phyloP scores from a whole-genome alignment of 1,140 invertebrate species.

The Hyles vespertilio region DNA sequence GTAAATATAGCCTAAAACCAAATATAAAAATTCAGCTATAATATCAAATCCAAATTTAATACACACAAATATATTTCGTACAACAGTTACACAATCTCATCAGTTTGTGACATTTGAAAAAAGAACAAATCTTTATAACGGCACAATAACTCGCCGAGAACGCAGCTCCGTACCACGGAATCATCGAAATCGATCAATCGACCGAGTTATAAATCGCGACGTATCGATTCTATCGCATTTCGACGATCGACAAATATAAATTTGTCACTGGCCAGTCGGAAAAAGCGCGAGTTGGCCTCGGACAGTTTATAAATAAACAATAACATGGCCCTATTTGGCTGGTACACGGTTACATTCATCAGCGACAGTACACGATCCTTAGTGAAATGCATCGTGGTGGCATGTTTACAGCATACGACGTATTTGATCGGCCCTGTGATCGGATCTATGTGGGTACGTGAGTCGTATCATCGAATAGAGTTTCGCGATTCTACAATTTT shows the following conservation, averaged over 20 bases:
- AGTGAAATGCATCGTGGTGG: conserved; percentile 34
- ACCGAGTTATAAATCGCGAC: conserved; percentile 59
- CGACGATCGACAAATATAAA: conserved; percentile 69
- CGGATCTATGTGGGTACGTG: not conserved
- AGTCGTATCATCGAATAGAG: not conserved
- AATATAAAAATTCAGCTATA: too few relatives aligned
- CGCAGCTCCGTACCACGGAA: conserved; percentile 39
- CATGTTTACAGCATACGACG: conserved; percentile 35
- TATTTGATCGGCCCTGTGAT: conserved; percentile 9
- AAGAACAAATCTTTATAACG: conserved; percentile 7
- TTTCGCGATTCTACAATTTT: not conserved
- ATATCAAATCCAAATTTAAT: too few relatives aligned
- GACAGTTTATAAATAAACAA: conserved; percentile 70
- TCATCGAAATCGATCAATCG: conserved; percentile 66
- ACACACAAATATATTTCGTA: not conserved
- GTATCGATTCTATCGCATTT: conserved; percentile 63
- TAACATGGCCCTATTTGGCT: conserved; percentile 56
- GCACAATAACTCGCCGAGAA: conserved; percentile 38
- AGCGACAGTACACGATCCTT: conserved; percentile 25
- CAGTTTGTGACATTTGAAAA: conserved; percentile 3
- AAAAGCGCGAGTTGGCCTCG: conserved; percentile 46
- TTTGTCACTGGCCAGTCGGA: conserved; percentile 63
- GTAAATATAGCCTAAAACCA: too few relatives aligned
- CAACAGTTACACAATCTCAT: not conserved
- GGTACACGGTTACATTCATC: conserved; percentile 57